Evolutionary conservation across 64 coral and sea anemone genomes (phyloP).

Genomic region (Exaiptasia diaphana): DNA sequence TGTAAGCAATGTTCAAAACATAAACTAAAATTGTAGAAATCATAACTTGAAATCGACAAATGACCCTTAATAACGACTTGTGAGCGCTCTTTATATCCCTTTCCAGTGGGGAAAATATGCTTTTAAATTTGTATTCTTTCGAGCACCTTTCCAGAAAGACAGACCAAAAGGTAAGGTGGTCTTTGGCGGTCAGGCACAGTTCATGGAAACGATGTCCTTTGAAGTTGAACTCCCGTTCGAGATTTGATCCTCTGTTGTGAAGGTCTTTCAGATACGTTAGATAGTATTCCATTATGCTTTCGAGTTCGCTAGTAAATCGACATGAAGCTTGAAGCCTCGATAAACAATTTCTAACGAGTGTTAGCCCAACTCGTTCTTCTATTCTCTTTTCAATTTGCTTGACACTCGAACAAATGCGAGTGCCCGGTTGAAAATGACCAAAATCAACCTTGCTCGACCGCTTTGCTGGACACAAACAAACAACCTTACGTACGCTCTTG

Average conservation of each 20-base stretch:
- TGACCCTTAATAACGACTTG: constrained; percentile 26
- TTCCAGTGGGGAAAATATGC: constrained; percentile 39
- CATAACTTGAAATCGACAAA: constrained; percentile 28
- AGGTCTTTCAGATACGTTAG: constrained; percentile 21
- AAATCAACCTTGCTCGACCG: constrained; percentile 30
- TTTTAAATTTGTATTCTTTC: constrained; percentile 41
- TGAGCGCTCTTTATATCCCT: constrained; percentile 38
- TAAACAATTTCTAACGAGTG: constrained; percentile 74
- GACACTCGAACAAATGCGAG: constrained; percentile 66
- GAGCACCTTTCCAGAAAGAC: constrained; percentile 43
- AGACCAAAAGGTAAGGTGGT: constrained; percentile 55
- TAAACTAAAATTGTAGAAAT: constrained; percentile 51
- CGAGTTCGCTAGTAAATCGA: constrained; percentile 60
- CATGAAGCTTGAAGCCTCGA: constrained; percentile 51
- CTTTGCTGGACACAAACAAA: constrained; percentile 47
- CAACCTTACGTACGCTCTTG: neutral
- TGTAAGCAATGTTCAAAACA: constrained; percentile 44
- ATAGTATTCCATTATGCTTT: constrained; percentile 59
- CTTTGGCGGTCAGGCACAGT: constrained; percentile 64
- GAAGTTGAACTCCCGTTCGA: constrained; percentile 54
- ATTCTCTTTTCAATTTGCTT: constrained; percentile 74
- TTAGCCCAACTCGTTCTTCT: constrained; percentile 65
- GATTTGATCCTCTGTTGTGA: neutral
- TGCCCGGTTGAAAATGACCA: constrained; percentile 75
- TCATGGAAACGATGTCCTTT: constrained; percentile 67